phyloP scores from a whole-genome alignment of 1,140 invertebrate genomes.

The Xylocopa sonorina region DNA sequence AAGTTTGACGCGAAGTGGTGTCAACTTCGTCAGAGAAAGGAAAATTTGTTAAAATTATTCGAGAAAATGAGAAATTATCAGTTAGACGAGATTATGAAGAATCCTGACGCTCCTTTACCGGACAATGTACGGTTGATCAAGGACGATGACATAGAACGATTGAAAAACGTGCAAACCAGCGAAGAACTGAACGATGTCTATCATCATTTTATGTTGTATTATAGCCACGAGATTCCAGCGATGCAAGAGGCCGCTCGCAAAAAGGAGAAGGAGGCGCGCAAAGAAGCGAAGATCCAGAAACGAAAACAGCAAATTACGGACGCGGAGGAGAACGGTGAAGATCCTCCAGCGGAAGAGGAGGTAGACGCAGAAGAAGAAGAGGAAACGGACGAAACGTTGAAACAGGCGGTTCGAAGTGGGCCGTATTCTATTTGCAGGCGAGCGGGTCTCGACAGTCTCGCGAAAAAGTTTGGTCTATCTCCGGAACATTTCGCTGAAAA shows the following conservation, averaged over 20 bases:
- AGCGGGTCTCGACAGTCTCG: slow-evolving; percentile 92
- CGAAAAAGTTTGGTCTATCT: slow-evolving; percentile 96
- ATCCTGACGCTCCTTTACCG: slow-evolving; percentile 91
- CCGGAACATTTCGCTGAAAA: slow-evolving; percentile 99
- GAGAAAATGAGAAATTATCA: slow-evolving; percentile 97
- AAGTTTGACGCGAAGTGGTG: slow-evolving; percentile 99
- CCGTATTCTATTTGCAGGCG: slow-evolving; percentile 93
- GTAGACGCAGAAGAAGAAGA: slow-evolving; percentile 83
- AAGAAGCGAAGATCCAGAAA: slow-evolving; percentile 78
- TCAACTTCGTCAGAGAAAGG: slow-evolving; percentile 93
- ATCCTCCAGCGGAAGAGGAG: slow-evolving; percentile 79
- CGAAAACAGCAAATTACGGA: slow-evolving; percentile 80
- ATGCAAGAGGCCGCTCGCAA: slow-evolving; percentile 89
- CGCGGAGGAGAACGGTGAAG: slow-evolving; percentile 85
- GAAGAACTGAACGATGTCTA: slow-evolving; percentile 97
- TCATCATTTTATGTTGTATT: slow-evolving; percentile 96
- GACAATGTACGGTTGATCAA: slow-evolving; percentile 92
- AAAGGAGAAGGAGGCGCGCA: slow-evolving; percentile 83
- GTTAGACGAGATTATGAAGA: slow-evolving; percentile 90
- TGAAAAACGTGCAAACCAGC: slow-evolving; percentile 91
- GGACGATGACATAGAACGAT: slow-evolving; percentile 93
- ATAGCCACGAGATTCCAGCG: slow-evolving; percentile 91
- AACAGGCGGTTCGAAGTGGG: slow-evolving; percentile 93
- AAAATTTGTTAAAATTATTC: slow-evolving; percentile 91
- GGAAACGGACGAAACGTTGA: slow-evolving; percentile 86